These are phyloP conservation scores for Rissa tridactyla DNA, from an alignment of 2,113 vertebrate species.

Conservation along the genomic window DNA sequence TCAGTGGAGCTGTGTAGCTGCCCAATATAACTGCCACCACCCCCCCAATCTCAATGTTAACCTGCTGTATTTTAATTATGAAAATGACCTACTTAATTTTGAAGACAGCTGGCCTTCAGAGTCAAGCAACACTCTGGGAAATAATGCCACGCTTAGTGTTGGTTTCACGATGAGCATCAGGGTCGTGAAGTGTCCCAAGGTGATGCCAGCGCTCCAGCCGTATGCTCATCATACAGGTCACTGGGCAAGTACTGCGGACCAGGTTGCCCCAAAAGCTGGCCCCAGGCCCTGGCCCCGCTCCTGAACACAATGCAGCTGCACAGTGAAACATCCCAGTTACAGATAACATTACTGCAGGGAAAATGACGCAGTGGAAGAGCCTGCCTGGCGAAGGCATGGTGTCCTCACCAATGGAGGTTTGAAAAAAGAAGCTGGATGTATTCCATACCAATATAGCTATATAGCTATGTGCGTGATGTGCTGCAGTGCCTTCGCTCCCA, in stretches of 20 bases:
- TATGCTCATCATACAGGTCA: rapidly evolving
- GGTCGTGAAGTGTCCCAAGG: background rate
- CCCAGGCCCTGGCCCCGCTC: background rate
- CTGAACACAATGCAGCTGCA: background rate
- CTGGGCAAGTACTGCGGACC: rapidly evolving
- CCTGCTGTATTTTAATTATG: background rate
- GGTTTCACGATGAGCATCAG: background rate
- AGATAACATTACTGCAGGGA: background rate
- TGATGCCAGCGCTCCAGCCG: background rate
- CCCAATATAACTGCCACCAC: background rate
- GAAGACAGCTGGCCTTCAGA: background rate
- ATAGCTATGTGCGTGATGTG: rapidly evolving
- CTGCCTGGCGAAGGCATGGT: background rate
- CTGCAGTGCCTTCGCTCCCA: background rate
- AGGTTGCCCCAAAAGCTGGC: background rate
- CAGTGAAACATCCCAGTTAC: background rate
- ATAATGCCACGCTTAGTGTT: background rate
- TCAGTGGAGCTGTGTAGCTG: background rate
- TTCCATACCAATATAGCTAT: rapidly evolving
- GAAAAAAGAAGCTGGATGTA: background rate
- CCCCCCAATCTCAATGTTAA: background rate
- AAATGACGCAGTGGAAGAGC: background rate
- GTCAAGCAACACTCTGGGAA: background rate
- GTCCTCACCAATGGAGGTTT: background rate
- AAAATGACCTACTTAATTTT: background rate